Base-by-base conservation (phyloP, 2,797 vertebrate genomes). In the Notolepis coatsorum region DNA sequence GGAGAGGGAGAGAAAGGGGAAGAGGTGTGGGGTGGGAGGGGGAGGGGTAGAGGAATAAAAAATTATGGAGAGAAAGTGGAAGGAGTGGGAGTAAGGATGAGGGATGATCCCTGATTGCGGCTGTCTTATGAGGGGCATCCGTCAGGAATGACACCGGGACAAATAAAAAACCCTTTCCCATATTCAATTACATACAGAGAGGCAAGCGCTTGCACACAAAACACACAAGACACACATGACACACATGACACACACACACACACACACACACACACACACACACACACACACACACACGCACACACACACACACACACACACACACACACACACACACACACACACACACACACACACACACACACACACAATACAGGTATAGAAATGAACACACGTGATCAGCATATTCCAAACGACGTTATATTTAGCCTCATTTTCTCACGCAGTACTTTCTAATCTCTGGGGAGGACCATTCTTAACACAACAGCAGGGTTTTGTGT, bases 61-160 rank as follows among this genome's bases (percentile, higher is more conserved):
- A 69, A 79, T 79, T 86, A 86, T 79, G 65, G 80, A 73, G 73
- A 77, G 71, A 73, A 81, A 78, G 68, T 65, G 68, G 68, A 70
- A 81, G 50, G 79, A 81, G 87, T 79, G 78, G 80, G 82, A 76
- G 80, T 75, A 81, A 79, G 81, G 79, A 82, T 91, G 89, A 92
- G 83, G 85, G 89, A 92, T 90, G 90, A 90, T 89, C 71, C 75
- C 61, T 88, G 85, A 92, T 84, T 84, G 86, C 84, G 73, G 77
- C 76, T 67, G 84, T 87, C 86, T 92, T 93, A 92, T 93, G 91
- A 93, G 88, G 84, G 75, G 77, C 85, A 93, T 92, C 90, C 90
- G 92, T 93, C 91, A 92, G 73, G 28, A 70, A 31, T 87, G 89
- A 91, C 86, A 89, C 54, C 60, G 23, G 61, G 64, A 91, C 85